Base-by-base conservation (phyloP, 1,140 invertebrate species). In the Drosophila paulistorum region DNA sequence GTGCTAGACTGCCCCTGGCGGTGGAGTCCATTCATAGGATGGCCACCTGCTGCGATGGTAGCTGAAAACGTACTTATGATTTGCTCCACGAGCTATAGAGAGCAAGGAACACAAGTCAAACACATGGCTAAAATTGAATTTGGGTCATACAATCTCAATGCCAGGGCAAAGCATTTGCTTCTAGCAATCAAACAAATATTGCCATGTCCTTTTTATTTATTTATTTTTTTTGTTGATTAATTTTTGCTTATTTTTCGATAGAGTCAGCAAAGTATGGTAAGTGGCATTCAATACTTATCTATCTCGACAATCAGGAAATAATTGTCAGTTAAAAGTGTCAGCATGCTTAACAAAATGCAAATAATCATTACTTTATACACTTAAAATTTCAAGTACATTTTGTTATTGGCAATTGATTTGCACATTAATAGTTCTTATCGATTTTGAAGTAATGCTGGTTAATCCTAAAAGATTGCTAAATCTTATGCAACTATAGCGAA, bases 21-120 rank as follows among this genome's bases (percentile, higher is more conserved):
- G 11, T 48, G 51, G 59, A 58, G 54, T 10, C 55, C 54, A 17
- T 17, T 6, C 30, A 45, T 14, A 17, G 23, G 23, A 42, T 61
- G 77, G 80, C 26, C 71, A 77, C 82, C 82, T 80, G 81, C 84
- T 84, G 84, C 51, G 84, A 67, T 81, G 80, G 85, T 90, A 89
- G 84, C 84, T 90, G 84, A 79, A 89, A 89, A 89, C 84, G 77
- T 89, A 89, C 84, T 89, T 84, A 89, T 77, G 81, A 74, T 59
- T 74, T 62, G 42, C 33, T 51, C 33, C 57, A 42, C 58, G 63
- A 54, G 42, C 13, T 39, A 14, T 35, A 35, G 13, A 41, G n/a
- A 42, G 42, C 7, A 55, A 42, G 48, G 13, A 55, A 54, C 78
- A 59, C 30, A 81, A 67, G 65, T 45, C 55, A 55, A 20, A 37